Conservation (phyloP, 1,140 invertebrate species). For the Diplogasteroides magnus region DNA sequence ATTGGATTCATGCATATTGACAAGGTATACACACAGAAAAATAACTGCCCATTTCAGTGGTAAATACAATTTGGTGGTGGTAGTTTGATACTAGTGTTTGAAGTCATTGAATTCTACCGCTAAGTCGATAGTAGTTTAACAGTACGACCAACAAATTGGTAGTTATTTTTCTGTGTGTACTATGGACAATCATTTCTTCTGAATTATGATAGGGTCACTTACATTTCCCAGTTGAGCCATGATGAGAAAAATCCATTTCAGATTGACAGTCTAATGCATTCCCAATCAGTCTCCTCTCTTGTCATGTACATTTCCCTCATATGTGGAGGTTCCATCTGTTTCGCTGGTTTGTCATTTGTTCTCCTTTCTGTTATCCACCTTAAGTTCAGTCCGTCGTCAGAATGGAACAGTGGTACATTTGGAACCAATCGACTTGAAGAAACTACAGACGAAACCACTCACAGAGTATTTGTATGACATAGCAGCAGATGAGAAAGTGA, state of each 20-base stretch:
- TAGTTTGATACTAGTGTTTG: no score
- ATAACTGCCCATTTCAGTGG: neutral
- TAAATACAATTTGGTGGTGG: neutral
- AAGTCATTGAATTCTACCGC: no score
- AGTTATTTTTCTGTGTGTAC: neutral
- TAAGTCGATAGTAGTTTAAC: no score
- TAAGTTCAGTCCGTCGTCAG: neutral
- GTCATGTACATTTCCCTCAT: neutral
- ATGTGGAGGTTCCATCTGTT: neutral
- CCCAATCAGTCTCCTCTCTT: neutral
- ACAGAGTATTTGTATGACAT: neutral
- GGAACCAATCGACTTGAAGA: neutral
- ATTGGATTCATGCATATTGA: neutral
- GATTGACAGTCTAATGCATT: no score
- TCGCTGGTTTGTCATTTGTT: neutral
- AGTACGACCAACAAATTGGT: no score
- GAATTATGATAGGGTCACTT: neutral
- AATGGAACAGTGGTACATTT: neutral
- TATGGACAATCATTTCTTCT: neutral
- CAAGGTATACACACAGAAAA: no score
- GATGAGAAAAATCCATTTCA: no score
- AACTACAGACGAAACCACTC: neutral
- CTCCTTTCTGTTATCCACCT: neutral
- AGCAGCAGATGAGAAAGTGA: neutral
- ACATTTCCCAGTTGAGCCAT: neutral